A percentile compares a stretch with the other conserved stretches of the same genome.
These are phyloP conservation scores for Sturnira hondurensis DNA, from an alignment of 2,113 vertebrate species.

Conservation along the genomic window DNA sequence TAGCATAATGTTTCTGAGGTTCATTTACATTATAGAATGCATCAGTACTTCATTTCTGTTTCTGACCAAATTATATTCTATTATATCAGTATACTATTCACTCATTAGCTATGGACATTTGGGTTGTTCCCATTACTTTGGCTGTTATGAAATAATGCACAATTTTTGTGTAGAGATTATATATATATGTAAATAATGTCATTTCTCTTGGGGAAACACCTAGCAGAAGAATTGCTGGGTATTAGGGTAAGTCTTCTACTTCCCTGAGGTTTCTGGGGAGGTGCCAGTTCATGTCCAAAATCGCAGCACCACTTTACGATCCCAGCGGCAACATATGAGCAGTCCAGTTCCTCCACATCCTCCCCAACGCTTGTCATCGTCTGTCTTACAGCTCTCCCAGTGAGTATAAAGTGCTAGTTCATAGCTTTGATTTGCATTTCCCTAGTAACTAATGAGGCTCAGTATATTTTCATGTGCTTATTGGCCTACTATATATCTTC, in stretches of 20 bases:
- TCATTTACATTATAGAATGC: background rate
- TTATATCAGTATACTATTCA: background rate
- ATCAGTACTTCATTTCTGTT: background rate
- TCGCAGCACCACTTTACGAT: background rate
- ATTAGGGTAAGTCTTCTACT: background rate
- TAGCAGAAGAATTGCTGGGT: background rate
- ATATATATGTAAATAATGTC: background rate
- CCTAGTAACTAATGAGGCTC: background rate
- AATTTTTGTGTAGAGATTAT: background rate
- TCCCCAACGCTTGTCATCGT: background rate
- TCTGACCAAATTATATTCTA: background rate
- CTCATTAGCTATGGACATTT: background rate
- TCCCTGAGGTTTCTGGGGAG: background rate
- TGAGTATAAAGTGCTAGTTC: background rate
- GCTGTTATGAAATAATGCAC: background rate
- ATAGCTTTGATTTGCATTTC: background rate
- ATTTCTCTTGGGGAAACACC: background rate
- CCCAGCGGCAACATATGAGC: background rate
- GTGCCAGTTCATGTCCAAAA: background rate
- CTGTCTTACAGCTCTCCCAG: background rate
- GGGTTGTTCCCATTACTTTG: background rate
- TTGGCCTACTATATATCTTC: background rate
- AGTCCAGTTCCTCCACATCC: background rate
- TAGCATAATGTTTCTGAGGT: background rate
- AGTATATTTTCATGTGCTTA: background rate